These are phyloP conservation scores for Therioaphis trifolii DNA, from an alignment of 2,888 invertebrate genomes.

Conservation along the genomic window DNA sequence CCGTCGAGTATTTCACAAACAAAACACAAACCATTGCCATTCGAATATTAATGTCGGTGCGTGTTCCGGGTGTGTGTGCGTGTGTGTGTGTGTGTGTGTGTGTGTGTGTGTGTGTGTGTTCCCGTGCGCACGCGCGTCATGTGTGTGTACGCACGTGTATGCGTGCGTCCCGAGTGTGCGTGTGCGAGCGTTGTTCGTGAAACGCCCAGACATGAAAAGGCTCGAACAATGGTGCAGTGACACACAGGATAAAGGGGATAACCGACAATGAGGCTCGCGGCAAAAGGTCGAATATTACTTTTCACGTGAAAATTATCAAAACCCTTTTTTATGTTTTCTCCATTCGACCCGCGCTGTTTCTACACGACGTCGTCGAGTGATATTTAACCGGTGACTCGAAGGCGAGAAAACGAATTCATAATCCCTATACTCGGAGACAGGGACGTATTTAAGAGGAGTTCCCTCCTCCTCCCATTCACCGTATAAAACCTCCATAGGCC, in stretches of 20 bases:
- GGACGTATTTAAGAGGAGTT: no score
- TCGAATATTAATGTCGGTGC: background rate
- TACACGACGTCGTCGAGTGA: no score
- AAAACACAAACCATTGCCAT: slow-evolving; percentile 1
- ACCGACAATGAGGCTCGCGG: background rate
- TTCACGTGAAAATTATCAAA: background rate
- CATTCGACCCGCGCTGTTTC: background rate
- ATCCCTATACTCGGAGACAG: no score
- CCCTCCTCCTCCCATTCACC: no score
- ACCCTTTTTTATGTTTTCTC: background rate
- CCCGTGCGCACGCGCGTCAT: background rate
- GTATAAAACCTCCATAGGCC: no score
- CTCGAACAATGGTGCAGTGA: background rate
- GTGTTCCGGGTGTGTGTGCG: background rate
- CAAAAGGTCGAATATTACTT: background rate
- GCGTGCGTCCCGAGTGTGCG: no score
- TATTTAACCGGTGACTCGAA: no score
- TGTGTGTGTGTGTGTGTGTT: background rate
- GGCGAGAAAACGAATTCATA: no score
- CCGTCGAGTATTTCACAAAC: slow-evolving; percentile 15
- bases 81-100: background rate
- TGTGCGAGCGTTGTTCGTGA: no score
- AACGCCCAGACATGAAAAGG: background rate
- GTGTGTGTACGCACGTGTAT: no score
- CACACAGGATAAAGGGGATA: background rate